These are phyloP conservation scores for Ladona fulva DNA, from an alignment of 1,140 invertebrate species.

Conservation along the genomic window DNA sequence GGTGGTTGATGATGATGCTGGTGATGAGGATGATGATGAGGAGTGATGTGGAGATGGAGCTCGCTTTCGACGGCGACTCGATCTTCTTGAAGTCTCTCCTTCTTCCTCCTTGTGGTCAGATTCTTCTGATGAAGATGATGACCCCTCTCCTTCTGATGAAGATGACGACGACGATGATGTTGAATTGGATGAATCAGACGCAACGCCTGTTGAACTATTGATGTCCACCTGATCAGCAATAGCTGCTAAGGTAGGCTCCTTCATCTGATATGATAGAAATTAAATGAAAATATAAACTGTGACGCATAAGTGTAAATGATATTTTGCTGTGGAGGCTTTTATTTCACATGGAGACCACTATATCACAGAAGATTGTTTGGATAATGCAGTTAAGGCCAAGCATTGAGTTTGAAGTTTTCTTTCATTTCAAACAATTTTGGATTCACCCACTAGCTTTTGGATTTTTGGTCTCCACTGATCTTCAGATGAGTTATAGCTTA, in stretches of 20 bases:
- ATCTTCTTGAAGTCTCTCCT: constrained; percentile 30
- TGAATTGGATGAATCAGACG: constrained; percentile 88
- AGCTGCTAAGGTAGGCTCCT: constrained; percentile 72
- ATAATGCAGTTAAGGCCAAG: too few relatives aligned
- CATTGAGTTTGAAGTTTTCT: too few relatives aligned
- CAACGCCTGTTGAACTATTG: constrained; percentile 76
- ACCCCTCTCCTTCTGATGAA: constrained; percentile 44
- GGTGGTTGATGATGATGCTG: neutral
- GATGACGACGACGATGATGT: constrained; percentile 69
- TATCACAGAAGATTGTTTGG: too few relatives aligned
- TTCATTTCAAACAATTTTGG: too few relatives aligned
- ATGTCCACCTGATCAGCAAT: constrained; percentile 82
- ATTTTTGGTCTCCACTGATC: too few relatives aligned
- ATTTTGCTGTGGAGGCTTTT: neutral
- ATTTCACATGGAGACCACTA: too few relatives aligned
- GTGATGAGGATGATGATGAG: neutral
- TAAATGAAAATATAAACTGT: neutral
- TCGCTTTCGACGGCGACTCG: neutral
- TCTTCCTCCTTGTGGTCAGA: constrained; percentile 54
- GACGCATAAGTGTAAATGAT: neutral
- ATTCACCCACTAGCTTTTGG: too few relatives aligned
- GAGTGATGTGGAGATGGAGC: neutral
- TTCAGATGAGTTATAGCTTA: too few relatives aligned
- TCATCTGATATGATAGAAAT: constrained; percentile 42
- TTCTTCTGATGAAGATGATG: constrained; percentile 51